These are phyloP conservation scores for Spodoptera frugiperda DNA, from an alignment of 1,140 invertebrate genomes.

Conservation along the genomic window DNA sequence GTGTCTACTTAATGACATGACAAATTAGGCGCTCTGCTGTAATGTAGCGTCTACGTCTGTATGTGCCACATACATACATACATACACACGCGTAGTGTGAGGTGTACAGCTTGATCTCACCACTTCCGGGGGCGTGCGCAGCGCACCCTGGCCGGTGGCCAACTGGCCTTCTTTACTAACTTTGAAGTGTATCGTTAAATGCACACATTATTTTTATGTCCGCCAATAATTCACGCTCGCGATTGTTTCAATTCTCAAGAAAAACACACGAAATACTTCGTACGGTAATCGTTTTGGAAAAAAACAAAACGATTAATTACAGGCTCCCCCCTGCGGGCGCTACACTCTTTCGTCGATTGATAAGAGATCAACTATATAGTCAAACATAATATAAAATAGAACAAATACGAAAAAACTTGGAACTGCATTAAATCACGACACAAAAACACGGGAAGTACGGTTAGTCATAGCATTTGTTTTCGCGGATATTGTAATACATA, in stretches of 20 bases:
- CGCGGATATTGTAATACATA: slow-evolving; percentile 23
- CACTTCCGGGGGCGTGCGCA: slow-evolving; percentile 66
- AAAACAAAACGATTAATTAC: slow-evolving; percentile 69
- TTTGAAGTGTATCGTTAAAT: slow-evolving; percentile 66
- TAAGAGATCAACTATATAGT: background rate
- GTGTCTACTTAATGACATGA: too few species aligned
- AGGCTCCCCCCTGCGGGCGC: slow-evolving; percentile 9
- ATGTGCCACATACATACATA: slow-evolving; percentile 32
- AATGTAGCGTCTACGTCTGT: too few species aligned
- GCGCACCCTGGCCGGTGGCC: slow-evolving; percentile 68
- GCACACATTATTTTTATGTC: slow-evolving; percentile 66
- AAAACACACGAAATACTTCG: slow-evolving; percentile 50
- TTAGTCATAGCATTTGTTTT: slow-evolving; percentile 45
- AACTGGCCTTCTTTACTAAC: slow-evolving; percentile 70
- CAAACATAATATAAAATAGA: too few species aligned
- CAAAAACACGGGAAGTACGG: slow-evolving; percentile 51
- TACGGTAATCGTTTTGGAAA: slow-evolving; percentile 47
- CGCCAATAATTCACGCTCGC: slow-evolving; percentile 62
- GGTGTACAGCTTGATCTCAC: slow-evolving; percentile 47
- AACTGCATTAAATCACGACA: background rate
- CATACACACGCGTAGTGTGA: slow-evolving; percentile 27
- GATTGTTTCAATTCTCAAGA: slow-evolving; percentile 63
- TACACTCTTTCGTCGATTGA: background rate
- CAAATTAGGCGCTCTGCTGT: too few species aligned
- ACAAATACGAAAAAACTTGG: slow-evolving; percentile 4